Evolutionary conservation across 1,140 invertebrate species (phyloP), one percentile per base, ranked within the genome.

Genomic region (Sitobion miscanthi): DNA sequence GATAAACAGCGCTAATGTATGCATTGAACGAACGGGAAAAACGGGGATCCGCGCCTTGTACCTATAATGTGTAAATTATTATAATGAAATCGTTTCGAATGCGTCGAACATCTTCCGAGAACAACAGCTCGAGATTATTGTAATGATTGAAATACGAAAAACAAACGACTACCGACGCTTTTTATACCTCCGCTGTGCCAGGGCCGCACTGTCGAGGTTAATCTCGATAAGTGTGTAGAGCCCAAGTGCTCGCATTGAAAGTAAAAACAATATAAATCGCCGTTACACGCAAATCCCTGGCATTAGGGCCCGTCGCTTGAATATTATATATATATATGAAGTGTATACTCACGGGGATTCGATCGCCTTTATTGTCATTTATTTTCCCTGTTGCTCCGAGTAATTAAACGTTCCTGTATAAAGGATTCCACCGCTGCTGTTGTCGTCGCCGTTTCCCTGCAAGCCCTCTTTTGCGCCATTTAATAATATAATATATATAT

Each of bases 241-340:
- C 42, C 54, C 42, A 91, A 69, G 23, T 49, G 89, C 14, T n/a
- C 0, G 89, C 5, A n/a, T 62, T 45, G 42, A 90, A 90, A 62
- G 38, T 62, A 90, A 45, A 47, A 91, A 91, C 23, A 85, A 54
- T 45, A 85, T 92, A 85, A 92, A 92, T 92, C 91, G 91, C 35
- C 77, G 91, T 92, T 54, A 11, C 77, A 91, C 69, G 90, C 82
- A 92, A 92, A 92, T 92, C 91, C 77, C 82, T 23, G 23, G 90
- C 30, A 91, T 82, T 69, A 47, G 62, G 82, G 30, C n/a, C 49
- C 45, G 87, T 85, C 77, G n/a, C 38, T 25, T 47, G 23, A 21
- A 21, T 14, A 49, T 11, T 52, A 52, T 20, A 52, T 20, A 52
- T 54, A 54, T 54, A 54, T 52, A 30, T 77, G 47, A 35, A 42